Conservation (phyloP, 2,113 vertebrate species). For the Cyanoramphus novaezelandiae region DNA sequence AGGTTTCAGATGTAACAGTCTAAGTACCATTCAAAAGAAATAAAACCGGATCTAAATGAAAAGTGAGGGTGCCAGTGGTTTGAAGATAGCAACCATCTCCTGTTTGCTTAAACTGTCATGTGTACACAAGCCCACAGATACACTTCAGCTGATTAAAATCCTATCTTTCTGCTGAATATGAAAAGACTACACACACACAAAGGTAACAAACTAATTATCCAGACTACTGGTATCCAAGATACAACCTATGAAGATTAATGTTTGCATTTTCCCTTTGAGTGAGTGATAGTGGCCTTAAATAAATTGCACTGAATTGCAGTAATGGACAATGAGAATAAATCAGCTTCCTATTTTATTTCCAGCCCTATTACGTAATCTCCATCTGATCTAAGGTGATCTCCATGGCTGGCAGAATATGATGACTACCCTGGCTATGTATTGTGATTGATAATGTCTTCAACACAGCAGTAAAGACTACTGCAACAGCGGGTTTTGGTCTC, state of each 20-base stretch:
- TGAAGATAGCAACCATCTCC: not conserved
- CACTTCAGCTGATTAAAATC: conserved; percentile 3
- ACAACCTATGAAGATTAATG: conserved; percentile 68
- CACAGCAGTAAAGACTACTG: not conserved
- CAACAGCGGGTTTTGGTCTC: not conserved
- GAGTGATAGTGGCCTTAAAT: conserved; percentile 70
- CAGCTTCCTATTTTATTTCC: conserved; percentile 55
- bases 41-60: not conserved
- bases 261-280: conserved; percentile 65
- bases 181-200: conserved; percentile 21
- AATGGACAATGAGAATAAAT: conserved; percentile 71
- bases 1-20: not conserved
- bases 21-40: not conserved
- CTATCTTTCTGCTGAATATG: conserved; percentile 27
- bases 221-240: conserved; percentile 66
- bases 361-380: conserved; percentile 2
- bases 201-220: conserved; percentile 69
- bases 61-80: not conserved
- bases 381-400: conserved; percentile 6
- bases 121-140: not conserved
- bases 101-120: not conserved
- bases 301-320: conserved; percentile 67
- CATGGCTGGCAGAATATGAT: not conserved
- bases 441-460: not conserved
- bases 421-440: not conserved